phyloP scores from a whole-genome alignment of 2,888 invertebrate species.

The Cerastis rubricosa region DNA sequence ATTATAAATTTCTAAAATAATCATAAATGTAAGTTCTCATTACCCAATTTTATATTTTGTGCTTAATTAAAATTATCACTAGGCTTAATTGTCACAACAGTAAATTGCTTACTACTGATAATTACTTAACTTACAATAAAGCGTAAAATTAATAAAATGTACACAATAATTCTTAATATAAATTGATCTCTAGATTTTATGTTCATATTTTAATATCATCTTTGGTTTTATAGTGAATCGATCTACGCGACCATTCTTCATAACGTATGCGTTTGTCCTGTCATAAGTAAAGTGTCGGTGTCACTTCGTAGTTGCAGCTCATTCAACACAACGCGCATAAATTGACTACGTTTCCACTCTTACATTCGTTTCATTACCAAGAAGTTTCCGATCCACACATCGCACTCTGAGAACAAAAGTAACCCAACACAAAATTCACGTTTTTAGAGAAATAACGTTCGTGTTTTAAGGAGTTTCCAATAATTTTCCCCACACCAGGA shows the following conservation, averaged over 20 bases:
- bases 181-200: conserved; percentile 75
- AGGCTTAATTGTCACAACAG: conserved; percentile 70
- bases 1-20: conserved; percentile 67
- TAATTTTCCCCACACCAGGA: no score
- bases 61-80: conserved; percentile 58
- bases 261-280: conserved; percentile 40
- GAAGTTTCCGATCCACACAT: conserved; percentile 17
- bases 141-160: conserved; percentile 62
- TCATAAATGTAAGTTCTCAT: conserved; percentile 57
- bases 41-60: conserved; percentile 67
- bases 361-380: conserved; percentile 36
- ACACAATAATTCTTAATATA: conserved; percentile 71
- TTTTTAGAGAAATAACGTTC: no score
- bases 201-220: conserved; percentile 84
- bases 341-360: conserved; percentile 18
- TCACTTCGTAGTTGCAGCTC: conserved; percentile 15
- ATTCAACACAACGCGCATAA: conserved; percentile 40
- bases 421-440: no score
- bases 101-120: conserved; percentile 65
- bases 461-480: no score
- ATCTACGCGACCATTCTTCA: conserved; percentile 73
- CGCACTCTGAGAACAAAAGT: no score
- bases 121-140: conserved; percentile 50
- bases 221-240: conserved; percentile 83
- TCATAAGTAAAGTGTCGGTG: conserved; percentile 22